A percentile compares a stretch with the other conserved stretches of the same genome.
Evolutionary conservation across 2,113 vertebrate genomes (phyloP).

Genomic region (Perca flavescens): DNA sequence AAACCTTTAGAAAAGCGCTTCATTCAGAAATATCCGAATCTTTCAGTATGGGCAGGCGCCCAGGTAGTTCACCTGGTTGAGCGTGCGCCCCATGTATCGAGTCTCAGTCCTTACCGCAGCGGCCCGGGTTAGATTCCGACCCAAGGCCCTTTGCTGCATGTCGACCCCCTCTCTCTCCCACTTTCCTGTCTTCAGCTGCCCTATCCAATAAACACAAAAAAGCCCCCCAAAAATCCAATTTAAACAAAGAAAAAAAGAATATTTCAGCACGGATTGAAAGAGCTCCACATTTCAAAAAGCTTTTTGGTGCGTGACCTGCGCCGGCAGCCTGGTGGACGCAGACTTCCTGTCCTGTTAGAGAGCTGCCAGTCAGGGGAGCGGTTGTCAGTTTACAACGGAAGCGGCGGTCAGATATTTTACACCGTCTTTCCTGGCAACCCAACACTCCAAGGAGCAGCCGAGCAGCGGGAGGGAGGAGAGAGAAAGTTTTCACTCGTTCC

Average conservation of each 20-base stretch:
- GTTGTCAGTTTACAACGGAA: slow-evolving; percentile 72
- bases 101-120: too few relatives aligned
- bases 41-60: too few relatives aligned
- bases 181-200: too few relatives aligned
- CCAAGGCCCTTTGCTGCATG: too few relatives aligned
- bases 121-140: too few relatives aligned
- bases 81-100: too few relatives aligned
- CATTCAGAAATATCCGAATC: too few relatives aligned
- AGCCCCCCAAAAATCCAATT: too few relatives aligned
- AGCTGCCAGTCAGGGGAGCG: slow-evolving; percentile 65
- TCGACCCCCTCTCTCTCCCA: too few relatives aligned
- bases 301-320: slow-evolving; percentile 29
- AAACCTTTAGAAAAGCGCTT: too few relatives aligned
- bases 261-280: neutral
- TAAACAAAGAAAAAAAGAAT: neutral
- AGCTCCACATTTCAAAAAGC: slow-evolving; percentile 42
- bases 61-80: too few relatives aligned
- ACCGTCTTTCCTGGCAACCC: slow-evolving; percentile 76
- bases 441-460: slow-evolving; percentile 45
- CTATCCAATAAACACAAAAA: too few relatives aligned
- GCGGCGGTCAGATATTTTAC: slow-evolving; percentile 65
- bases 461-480: slow-evolving; percentile 65
- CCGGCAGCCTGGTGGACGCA: slow-evolving; percentile 27
- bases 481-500: slow-evolving; percentile 60
- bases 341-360: slow-evolving; percentile 64